Conservation (phyloP, 2,797 vertebrate genomes). For the Lateolabrax maculatus region DNA sequence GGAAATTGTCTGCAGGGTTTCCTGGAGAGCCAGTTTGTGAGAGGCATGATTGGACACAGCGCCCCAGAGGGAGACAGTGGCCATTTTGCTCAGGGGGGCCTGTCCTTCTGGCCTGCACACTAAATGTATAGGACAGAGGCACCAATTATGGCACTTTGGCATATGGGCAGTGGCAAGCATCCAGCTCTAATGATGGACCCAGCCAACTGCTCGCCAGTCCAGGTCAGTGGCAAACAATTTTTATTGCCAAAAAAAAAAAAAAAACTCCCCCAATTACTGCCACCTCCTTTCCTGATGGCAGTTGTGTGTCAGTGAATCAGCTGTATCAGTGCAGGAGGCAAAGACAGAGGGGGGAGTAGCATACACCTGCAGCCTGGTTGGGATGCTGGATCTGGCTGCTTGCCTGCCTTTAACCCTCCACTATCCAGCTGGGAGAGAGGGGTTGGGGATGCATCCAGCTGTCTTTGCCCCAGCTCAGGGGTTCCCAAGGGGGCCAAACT, state of each 20-base stretch:
- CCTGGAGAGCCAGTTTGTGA: conserved; percentile 72
- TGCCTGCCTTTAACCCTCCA: conserved; percentile 60
- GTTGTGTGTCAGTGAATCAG: conserved; percentile 37
- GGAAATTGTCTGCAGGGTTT: conserved; percentile 66
- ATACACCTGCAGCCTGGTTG: conserved; percentile 77
- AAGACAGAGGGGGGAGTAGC: conserved; percentile 28
- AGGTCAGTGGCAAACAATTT: conserved; percentile 74
- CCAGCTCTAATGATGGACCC: conserved; percentile 77
- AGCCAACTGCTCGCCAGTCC: conserved; percentile 82
- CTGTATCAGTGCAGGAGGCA: conserved; percentile 65
- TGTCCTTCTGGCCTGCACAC: conserved; percentile 64
- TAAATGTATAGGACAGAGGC: conserved; percentile 65
- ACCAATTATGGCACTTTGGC: conserved; percentile 84
- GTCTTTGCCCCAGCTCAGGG: conserved; percentile 58
- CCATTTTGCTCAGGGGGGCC: conserved; percentile 67
- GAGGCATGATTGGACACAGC: conserved; percentile 73
- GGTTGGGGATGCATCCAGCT: conserved; percentile 55
- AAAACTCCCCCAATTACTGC: conserved; percentile 75
- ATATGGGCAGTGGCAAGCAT: conserved; percentile 78
- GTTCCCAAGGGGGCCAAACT: conserved; percentile 63
- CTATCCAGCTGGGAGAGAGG: conserved; percentile 64
- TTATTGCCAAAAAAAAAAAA: conserved; percentile 71
- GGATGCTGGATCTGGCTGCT: conserved; percentile 61
- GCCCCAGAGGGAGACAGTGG: conserved; percentile 67
- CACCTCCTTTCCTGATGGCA: conserved; percentile 67